Evolutionary conservation across 2,113 vertebrate species (phyloP).

Genomic region (Oxygymnocypris stewartii): DNA sequence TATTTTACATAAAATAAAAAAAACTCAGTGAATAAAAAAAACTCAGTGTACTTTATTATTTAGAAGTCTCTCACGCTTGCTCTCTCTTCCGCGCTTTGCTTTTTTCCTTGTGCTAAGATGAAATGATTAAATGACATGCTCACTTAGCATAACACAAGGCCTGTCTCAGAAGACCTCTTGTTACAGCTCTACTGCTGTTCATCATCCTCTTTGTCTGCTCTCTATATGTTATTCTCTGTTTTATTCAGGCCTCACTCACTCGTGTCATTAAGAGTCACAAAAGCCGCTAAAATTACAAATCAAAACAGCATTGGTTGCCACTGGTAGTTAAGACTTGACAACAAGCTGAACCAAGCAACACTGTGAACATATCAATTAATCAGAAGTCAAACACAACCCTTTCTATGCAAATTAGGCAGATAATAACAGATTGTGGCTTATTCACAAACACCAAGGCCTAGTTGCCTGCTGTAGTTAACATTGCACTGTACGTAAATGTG

Average conservation of each 20-base stretch:
- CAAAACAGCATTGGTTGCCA: too few relatives aligned
- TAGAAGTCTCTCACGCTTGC: not conserved
- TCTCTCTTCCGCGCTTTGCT: not conserved
- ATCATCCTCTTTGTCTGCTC: not conserved
- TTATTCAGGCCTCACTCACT: not conserved
- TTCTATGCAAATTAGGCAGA: too few relatives aligned
- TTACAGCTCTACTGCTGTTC: not conserved
- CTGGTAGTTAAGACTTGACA: not conserved
- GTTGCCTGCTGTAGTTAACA: too few relatives aligned
- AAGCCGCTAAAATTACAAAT: not conserved
- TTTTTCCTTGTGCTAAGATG: not conserved
- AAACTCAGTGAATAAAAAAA: too few relatives aligned
- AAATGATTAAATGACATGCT: constrained; percentile 66
- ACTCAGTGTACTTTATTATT: constrained; percentile 6
- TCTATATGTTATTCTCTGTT: not conserved
- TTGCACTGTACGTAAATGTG: too few relatives aligned
- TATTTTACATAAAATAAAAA: not conserved
- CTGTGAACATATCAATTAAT: too few relatives aligned
- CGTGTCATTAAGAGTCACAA: not conserved
- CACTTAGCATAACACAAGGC: constrained; percentile 56
- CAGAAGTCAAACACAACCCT: too few relatives aligned
- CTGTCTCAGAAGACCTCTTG: constrained; percentile 49
- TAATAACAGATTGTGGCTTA: too few relatives aligned
- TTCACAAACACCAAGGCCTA: too few relatives aligned
- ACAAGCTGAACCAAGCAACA: too few relatives aligned